phyloP scores from a whole-genome alignment of 2,797 vertebrate genomes.

The Delichon dasypus region DNA sequence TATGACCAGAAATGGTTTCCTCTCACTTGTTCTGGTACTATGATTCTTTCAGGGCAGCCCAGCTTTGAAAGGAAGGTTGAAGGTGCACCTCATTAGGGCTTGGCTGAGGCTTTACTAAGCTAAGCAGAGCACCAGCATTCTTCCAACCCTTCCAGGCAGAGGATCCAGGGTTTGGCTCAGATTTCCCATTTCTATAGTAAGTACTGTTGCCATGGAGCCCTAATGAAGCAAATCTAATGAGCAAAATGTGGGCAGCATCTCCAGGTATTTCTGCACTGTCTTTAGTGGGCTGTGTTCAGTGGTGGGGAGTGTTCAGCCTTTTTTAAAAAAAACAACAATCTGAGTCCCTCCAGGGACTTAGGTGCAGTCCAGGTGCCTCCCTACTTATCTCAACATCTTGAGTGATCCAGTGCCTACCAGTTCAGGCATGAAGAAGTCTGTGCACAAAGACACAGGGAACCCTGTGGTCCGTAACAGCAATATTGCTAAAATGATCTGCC shows the following conservation, averaged over 20 bases:
- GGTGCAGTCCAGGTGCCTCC: neutral
- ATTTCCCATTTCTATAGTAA: neutral
- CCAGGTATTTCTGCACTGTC: neutral
- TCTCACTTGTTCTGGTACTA: neutral
- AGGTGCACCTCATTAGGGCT: neutral
- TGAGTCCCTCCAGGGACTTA: neutral
- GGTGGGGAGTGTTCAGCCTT: neutral
- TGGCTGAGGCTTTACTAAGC: neutral
- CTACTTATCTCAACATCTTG: neutral
- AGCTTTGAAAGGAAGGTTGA: neutral
- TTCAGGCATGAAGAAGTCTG: neutral
- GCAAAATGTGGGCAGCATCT: neutral
- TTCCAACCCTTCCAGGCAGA: neutral
- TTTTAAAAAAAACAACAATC: neutral
- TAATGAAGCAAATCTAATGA: neutral
- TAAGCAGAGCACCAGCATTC: neutral
- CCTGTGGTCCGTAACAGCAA: accelerated
- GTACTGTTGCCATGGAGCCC: neutral
- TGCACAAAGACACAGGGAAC: neutral
- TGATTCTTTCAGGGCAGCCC: neutral
- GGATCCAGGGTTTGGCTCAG: neutral
- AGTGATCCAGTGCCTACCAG: neutral
- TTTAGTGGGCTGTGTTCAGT: neutral
- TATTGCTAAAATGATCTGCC: neutral
- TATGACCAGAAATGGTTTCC: neutral